Evolutionary conservation across 2,888 invertebrate genomes (phyloP), one percentile per base, ranked within the genome.

Genomic region (Fissipunctia ypsillon): DNA sequence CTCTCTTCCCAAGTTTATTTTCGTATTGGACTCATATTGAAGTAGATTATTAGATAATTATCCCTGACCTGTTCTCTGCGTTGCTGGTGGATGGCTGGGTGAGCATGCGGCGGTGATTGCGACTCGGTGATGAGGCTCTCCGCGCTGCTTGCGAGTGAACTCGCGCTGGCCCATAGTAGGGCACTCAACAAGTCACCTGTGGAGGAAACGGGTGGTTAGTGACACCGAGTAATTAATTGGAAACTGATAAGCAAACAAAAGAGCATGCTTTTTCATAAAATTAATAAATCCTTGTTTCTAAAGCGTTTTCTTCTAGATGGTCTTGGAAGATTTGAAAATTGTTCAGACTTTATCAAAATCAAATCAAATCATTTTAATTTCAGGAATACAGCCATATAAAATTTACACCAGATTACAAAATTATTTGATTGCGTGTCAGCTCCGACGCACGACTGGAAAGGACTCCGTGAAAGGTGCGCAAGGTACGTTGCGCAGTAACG

Each of bases 161-260:
- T 94, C 54, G 93, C 93, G 88, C 94, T 94, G 78, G 93, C 92
- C 95, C 96, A 96, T 90, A 96, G 94, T 76, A 96, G 89, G 81
- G 95, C 94, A 91, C 96, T 95, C 93, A 96, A 95, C 95, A 96
- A 95, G 95, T 96, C 96, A 93, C 94, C 96, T 96, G 88, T 0
- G 88, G 0, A n/a, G 0, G 0, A 4, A 25, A 22, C 1, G n/a
- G 9, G 14, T 52, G 12, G 4, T 52, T 52, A 25, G 6, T 25
- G 5, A 25, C 2, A 52, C 1, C 25, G n/a, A 25, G 14, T 52
- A 25, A 14, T 25, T 25, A 12, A 52, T 14, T 25, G 5, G 12
- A 52, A 50, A 12, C 2, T 52, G 25, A 52, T 52, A 12, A 12
- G 50, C 0, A 50, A 52, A 25, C 12, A 12, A 5, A 12, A 25